Base-by-base conservation (phyloP, 1,140 invertebrate species). In the Drosophila jambulina region DNA sequence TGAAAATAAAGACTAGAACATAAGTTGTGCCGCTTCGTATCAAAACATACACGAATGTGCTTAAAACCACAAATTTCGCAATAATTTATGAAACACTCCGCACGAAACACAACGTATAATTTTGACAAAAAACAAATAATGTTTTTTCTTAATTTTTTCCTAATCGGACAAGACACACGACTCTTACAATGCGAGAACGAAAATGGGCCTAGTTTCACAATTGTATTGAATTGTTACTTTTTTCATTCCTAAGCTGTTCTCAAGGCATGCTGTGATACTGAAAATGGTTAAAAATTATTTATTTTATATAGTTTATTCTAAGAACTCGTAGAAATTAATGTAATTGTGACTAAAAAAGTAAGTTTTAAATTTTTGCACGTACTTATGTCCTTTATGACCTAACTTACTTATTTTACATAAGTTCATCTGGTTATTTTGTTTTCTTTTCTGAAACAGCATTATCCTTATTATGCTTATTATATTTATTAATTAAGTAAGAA, bases 91-190 rank as follows among this genome's bases (percentile, higher is more conserved):
- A 32, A 69, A 51, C 29, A 63, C 46, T 42, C 8, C 10, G 7
- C 17, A 53, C 60, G 2, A 64, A 21, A 36, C 6, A 53, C 36
- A 42, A 67, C 36, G 38, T 43, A 21, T 3, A 69, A 70, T 70
- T 70, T 70, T 36, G 61, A 53, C 17, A 23, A 67, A 67, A 67
- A 53, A 21, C 12, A 34, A 53, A 27, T 17, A 21, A 1, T 1
- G 5, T 10, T 49, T 68, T 63, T 69, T 53, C 51, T 43, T n/a
- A 21, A 42, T 51, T 21, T 53, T 68, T 43, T 51, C 29, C 34
- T 29, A 68, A 43, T 29, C n/a, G 23, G n/a, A 53, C 23, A 43
- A 67, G 38, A 15, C 29, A 70, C 61, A 53, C 67, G 23, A 70
- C 62, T 43, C 67, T 53, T 29, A 36, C 46, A 10, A 45, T 43